Evolutionary conservation across 2,797 vertebrate species (phyloP).

Genomic region (Holocentrus rufus): DNA sequence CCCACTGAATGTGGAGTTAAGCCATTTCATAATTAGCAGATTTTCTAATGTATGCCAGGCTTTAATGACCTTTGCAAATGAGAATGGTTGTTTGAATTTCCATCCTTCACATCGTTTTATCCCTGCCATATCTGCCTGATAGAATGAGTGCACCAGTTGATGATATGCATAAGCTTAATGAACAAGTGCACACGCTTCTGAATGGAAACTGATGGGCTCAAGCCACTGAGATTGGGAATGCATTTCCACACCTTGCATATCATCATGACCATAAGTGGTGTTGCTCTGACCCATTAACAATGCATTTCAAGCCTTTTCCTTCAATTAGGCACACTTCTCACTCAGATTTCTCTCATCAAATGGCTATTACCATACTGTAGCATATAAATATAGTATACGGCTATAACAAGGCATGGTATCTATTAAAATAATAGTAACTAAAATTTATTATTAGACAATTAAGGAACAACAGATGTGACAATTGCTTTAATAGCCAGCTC

Average conservation of each 20-base stretch:
- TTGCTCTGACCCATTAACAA: constrained; percentile 81
- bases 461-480: not conserved
- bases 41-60: constrained; percentile 83
- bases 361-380: constrained; percentile 68
- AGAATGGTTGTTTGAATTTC: constrained; percentile 83
- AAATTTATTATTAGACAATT: constrained; percentile 7
- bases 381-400: constrained; percentile 46
- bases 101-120: constrained; percentile 81
- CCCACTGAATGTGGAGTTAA: constrained; percentile 84
- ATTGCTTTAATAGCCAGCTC: not conserved
- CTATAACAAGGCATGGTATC: constrained; percentile 43
- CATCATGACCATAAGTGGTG: constrained; percentile 77
- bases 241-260: constrained; percentile 82
- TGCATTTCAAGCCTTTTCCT: constrained; percentile 83
- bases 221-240: constrained; percentile 77
- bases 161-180: constrained; percentile 83
- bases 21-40: constrained; percentile 86
- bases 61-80: constrained; percentile 85
- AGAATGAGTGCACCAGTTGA: constrained; percentile 78
- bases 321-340: constrained; percentile 79
- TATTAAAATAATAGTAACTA: constrained; percentile 23
- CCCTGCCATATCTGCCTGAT: constrained; percentile 79
- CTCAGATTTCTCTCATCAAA: constrained; percentile 73
- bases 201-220: constrained; percentile 81
- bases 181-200: constrained; percentile 79